Base-by-base conservation (phyloP, 1,140 invertebrate genomes). In the Bilobella aurantiaca region DNA sequence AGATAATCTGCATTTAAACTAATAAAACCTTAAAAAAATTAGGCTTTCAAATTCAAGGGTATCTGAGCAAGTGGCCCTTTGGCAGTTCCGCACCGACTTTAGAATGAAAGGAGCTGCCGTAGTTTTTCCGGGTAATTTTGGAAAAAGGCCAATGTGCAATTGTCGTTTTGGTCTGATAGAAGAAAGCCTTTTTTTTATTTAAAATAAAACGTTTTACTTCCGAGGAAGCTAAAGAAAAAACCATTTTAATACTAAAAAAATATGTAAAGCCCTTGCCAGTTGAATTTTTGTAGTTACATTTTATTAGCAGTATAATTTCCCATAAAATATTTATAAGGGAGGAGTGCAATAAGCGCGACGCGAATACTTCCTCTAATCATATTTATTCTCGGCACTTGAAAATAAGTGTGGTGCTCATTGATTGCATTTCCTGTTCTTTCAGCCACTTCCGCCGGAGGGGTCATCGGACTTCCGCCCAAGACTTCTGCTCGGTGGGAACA, bases 401-500 rank as follows among this genome's bases (percentile, higher is more conserved):
- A 42, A 42, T 42, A 42, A 42, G n/a, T n/a, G n/a, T n/a, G n/a
- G n/a, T 42, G 34, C 8, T 8, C 18, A 42, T 12, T 42, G 34
- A 42, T 18, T 18, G 8, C 8, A 8, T 14, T 5, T 23, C 25
- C 31, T 59, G 14, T 14, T 59, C 3, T 62, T 34, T 23, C 12
- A 42, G 12, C 32, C 32, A 34, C 14, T 31, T 16, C 37, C 58
- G 66, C 62, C 58, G 58, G 58, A 47, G 34, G 32, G 2, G 49
- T 21, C 2, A 29, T 3, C 25, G 49, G 42, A 2, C 29, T 64
- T 34, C 42, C 67, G 34, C 67, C 67, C 37, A 68, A 62, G 34
- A 64, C 58, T 65, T 34, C n/a, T 27, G 49, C 64, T 23, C n/a
- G 60, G 3, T 64, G 63, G 67, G 60, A 69, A 28, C 59, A 69